Evolutionary conservation across 2,888 invertebrate genomes (phyloP), one percentile per base, ranked within the genome.

Genomic region (Lasiommata megera): DNA sequence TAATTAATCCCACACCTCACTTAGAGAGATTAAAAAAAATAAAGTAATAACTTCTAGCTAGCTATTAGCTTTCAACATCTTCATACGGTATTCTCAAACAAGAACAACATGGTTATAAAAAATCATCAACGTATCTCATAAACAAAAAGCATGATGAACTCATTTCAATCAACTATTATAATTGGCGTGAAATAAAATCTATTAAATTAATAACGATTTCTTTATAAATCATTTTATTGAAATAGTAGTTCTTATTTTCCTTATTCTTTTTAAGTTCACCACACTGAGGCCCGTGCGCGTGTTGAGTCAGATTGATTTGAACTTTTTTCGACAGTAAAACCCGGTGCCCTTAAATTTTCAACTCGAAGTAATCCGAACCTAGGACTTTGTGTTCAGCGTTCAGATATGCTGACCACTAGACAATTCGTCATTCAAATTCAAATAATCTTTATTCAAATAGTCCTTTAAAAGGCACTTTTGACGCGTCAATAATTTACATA

Each of bases 141-240:
- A 17, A 36, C 47, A 47, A 47, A 47, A 47, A 47, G 34, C n/a
- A 47, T 3, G 34, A 47, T 47, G 47, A 36, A 47, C 47, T 54
- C 28, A 54, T 44, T 34, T 44, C 44, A 44, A 44, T 44, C 14
- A 44, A 44, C 16, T 36, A 50, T 31, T 40, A 52, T 55, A 61
- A 55, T 54, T 54, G 41, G 54, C 43, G 58, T 58, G 61, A 54
- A 52, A 47, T 54, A 55, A 47, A 51, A 54, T 46, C 38, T 36
- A 51, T 41, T 58, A 54, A 54, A 34, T 34, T 34, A 53, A 41
- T 29, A 6, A 41, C 8, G 14, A 46, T 37, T 17, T n/a, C 6
- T 14, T 29, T n/a, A 6, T 23, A 14, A 29, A 18, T 11, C 14
- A 44, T 44, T 29, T 1, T 3, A 29, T 12, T 28, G 12, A 44